Evolutionary conservation across 2,797 vertebrate genomes (phyloP).

Genomic region (Coilia nasus): DNA sequence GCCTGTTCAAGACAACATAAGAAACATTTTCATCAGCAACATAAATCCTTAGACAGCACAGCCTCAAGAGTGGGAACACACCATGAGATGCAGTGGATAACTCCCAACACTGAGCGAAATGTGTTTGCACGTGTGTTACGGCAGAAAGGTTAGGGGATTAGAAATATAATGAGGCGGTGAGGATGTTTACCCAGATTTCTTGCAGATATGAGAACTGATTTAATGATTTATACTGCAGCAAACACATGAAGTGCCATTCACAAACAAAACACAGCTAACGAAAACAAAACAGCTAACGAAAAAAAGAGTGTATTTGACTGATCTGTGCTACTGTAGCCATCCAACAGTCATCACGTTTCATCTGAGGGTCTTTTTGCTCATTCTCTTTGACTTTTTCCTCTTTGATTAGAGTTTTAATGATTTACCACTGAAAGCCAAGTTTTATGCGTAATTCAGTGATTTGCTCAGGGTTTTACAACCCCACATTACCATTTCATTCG

Average conservation of each 20-base stretch:
- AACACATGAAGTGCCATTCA: too few species aligned
- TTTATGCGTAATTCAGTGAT: slow-evolving; percentile 7
- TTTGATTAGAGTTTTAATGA: slow-evolving; percentile 25
- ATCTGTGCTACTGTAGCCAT: not conserved
- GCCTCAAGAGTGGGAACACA: not conserved
- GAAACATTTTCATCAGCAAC: not conserved
- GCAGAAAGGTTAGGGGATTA: not conserved
- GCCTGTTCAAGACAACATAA: not conserved
- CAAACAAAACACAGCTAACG: not conserved
- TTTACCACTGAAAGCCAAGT: not conserved
- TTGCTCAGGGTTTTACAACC: slow-evolving; percentile 1
- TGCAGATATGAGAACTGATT: not conserved
- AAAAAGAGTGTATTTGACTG: not conserved
- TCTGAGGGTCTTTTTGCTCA: not conserved
- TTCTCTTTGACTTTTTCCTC: slow-evolving; percentile 1
- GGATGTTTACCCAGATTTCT: not conserved
- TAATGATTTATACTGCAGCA: not conserved
- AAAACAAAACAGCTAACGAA: not conserved
- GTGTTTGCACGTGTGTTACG: not conserved
- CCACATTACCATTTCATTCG: slow-evolving; percentile 14
- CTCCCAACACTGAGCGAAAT: not conserved
- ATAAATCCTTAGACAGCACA: not conserved
- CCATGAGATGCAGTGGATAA: not conserved
- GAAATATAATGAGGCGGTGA: not conserved
- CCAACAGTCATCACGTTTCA: not conserved